Percentiles rank a stretch among this genome's conserved stretches.
phyloP scores from a whole-genome alignment of 92 coral and sea anemone species.

The Phenganax subtilis region DNA sequence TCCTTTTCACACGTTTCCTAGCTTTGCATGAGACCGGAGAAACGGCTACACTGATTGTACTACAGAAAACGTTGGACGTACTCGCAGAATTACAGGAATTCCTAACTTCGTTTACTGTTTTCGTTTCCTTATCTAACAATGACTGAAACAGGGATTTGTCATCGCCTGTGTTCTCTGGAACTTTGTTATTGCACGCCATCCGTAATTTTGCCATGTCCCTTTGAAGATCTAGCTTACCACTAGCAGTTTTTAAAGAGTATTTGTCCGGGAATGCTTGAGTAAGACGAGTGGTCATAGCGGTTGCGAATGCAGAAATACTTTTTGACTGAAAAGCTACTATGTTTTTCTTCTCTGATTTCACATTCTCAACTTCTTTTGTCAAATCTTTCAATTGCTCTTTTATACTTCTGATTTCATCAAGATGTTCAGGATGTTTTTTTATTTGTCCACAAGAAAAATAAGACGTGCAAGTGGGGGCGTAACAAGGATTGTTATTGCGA shows the following conservation, averaged over 20 bases:
- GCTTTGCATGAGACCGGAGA: slow-evolving; percentile 13
- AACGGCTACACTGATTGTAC: slow-evolving; percentile 22
- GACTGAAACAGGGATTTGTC: slow-evolving; percentile 4
- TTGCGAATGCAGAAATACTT: slow-evolving; percentile 45
- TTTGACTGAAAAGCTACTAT: slow-evolving; percentile 42
- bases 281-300: slow-evolving; percentile 46
- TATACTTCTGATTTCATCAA: slow-evolving; percentile 36
- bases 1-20: background rate
- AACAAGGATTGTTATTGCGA: slow-evolving; percentile 8
- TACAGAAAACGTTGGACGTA: background rate
- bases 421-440: slow-evolving; percentile 48
- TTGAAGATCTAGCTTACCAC: slow-evolving; percentile 43
- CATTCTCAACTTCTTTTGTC: slow-evolving; percentile 45
- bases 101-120: background rate
- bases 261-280: slow-evolving; percentile 43
- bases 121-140: slow-evolving; percentile 13
- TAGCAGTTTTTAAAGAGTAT: slow-evolving; percentile 19
- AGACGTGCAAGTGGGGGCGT: slow-evolving; percentile 1
- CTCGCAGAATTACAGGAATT: slow-evolving; percentile 4
- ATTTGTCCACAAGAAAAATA: slow-evolving; percentile 33
- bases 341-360: slow-evolving; percentile 42
- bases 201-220: slow-evolving; percentile 51
- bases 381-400: slow-evolving; percentile 43
- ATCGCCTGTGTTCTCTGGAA: slow-evolving; percentile 31
- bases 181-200: slow-evolving; percentile 42